Base-by-base conservation (phyloP, 2,113 vertebrate genomes). In the Ivindomyrus marchei region DNA sequence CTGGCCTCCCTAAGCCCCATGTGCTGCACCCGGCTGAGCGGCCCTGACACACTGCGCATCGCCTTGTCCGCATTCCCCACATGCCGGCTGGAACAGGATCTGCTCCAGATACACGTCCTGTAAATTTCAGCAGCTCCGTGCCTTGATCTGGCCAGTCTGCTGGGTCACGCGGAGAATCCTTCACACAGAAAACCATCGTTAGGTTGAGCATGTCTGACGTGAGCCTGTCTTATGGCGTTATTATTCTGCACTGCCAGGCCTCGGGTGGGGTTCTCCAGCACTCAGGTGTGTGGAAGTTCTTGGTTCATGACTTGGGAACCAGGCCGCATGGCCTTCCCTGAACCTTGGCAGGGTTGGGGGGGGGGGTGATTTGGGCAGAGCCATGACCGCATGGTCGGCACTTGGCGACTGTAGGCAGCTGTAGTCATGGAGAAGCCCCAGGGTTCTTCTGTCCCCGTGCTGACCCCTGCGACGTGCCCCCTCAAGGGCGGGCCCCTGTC, bases 1-100 rank as follows among this genome's bases (percentile, higher is more conserved):
- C 93, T 90, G 89, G 89, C 27, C 90, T 93, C 90, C 93, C 90
- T 90, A 85, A 91, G 93, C 92, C 52, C 77, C 90, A 80, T 93
- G 93, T 91, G 74, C 91, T 91, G 87, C 90, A 92, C 84, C 94
- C 92, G 83, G 88, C 90, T 88, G 92, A 92, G 90, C 83, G 27
- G 89, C 46, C 58, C 89, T 49, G 49, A 87, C 74, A 90, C 90
- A 91, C 87, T 91, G 90, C 90, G 91, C 89, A 90, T 90, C 66
- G 90, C 90, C 39, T 70, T 5, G n/a, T 87, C 85, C 31, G 1
- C 0, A 53, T 27, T 53, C 90, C 62, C 80, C 80, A 77, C 13
- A 92, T 90, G 36, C 84, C 88, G 47, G 88, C 62, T 84, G 52
- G 92, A 91, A 92, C 52, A 90, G 24, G 88, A 92, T 90, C 88